Evolutionary conservation across 2,797 vertebrate genomes (phyloP).

Genomic region (Cottoperca gobio): DNA sequence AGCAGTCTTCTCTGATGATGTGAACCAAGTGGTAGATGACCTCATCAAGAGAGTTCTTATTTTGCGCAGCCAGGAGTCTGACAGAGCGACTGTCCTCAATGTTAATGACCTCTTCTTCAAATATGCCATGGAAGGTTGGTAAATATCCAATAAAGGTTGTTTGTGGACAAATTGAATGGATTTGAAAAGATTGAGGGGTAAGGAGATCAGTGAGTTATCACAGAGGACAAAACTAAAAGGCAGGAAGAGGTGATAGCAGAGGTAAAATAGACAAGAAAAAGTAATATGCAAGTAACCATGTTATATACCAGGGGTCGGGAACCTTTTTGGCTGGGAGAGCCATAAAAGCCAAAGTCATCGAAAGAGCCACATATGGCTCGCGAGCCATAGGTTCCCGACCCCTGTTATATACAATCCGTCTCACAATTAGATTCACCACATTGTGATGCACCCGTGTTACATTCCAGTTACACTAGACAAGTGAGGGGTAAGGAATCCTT

Average conservation of each 20-base stretch:
- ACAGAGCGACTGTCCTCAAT: conserved; percentile 87
- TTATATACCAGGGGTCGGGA: too few relatives aligned
- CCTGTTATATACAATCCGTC: background rate
- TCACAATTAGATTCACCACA: background rate
- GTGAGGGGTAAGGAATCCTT: background rate
- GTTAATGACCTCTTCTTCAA: conserved; percentile 96
- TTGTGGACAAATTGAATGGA: background rate
- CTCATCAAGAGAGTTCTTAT: conserved; percentile 86
- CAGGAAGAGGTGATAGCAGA: background rate
- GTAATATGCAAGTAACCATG: background rate
- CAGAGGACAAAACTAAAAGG: background rate
- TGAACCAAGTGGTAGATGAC: conserved; percentile 90
- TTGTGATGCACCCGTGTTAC: background rate
- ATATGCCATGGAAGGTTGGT: conserved; percentile 95
- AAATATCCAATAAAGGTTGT: background rate
- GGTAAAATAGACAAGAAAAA: background rate
- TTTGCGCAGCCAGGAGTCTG: conserved; percentile 82
- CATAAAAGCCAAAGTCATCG: too few relatives aligned
- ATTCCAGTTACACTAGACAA: background rate
- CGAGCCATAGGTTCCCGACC: too few relatives aligned
- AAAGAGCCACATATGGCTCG: too few relatives aligned
- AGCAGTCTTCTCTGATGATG: conserved; percentile 87
- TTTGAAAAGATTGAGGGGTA: background rate
- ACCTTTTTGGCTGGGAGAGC: too few relatives aligned
- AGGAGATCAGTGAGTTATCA: background rate